Evolutionary conservation across 1,140 invertebrate species (phyloP).

Genomic region (Cherax quadricarinatus): DNA sequence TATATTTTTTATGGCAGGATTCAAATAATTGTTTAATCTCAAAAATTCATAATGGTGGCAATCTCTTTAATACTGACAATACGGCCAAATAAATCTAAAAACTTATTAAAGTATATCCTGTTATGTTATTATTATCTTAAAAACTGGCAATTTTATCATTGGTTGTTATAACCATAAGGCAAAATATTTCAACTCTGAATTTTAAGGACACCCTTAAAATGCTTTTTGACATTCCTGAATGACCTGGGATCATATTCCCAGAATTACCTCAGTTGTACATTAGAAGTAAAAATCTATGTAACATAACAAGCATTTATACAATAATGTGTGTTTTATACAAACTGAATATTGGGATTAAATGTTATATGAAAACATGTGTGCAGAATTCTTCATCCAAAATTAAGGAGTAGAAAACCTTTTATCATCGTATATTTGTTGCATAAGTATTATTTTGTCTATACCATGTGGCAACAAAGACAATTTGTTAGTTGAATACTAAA

Average conservation of each 20-base stretch:
- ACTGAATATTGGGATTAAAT: not conserved
- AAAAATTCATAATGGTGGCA: not conserved
- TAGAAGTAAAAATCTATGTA: not conserved
- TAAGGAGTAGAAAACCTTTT: too few species aligned
- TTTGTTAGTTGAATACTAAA: too few species aligned
- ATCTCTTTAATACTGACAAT: not conserved
- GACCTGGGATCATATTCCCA: not conserved
- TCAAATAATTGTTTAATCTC: too few species aligned
- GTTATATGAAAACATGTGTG: not conserved
- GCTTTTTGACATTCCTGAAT: not conserved
- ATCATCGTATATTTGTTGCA: too few species aligned
- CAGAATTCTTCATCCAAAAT: not conserved
- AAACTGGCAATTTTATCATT: conserved; percentile 13
- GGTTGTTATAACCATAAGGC: conserved; percentile 3
- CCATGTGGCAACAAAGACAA: too few species aligned
- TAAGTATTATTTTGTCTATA: too few species aligned
- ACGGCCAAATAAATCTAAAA: not conserved
- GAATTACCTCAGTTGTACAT: not conserved
- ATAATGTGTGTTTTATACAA: not conserved
- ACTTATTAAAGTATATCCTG: not conserved
- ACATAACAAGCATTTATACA: not conserved
- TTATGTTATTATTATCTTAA: not conserved
- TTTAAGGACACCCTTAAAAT: conserved; percentile 7
- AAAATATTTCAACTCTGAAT: conserved; percentile 7
- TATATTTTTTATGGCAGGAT: not conserved